These are phyloP conservation scores for Vanessa atalanta DNA, from an alignment of 1,140 invertebrate species.

Conservation along the genomic window DNA sequence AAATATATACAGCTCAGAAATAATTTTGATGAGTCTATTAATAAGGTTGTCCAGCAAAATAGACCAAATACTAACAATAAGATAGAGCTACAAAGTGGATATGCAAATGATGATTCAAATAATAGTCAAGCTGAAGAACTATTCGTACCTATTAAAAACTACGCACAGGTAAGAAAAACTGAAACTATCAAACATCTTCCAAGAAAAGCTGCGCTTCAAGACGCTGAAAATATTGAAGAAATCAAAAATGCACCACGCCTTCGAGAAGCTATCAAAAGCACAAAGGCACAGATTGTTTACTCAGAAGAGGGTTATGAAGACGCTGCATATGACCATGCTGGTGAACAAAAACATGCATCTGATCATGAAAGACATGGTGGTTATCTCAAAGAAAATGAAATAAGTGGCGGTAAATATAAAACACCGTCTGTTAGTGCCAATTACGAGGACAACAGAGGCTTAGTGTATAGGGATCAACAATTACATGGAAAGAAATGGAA, in stretches of 20 bases:
- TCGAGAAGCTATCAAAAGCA: conserved; percentile 84
- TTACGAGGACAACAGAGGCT: conserved; percentile 62
- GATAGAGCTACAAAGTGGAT: conserved; percentile 51
- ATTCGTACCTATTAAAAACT: conserved; percentile 85
- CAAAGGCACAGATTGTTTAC: conserved; percentile 87
- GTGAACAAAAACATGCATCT: conserved; percentile 85
- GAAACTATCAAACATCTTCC: conserved; percentile 84
- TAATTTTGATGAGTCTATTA: conserved; percentile 70
- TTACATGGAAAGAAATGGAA: conserved; percentile 67
- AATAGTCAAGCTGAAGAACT: conserved; percentile 69
- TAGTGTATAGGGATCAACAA: conserved; percentile 54
- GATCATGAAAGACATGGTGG: conserved; percentile 77
- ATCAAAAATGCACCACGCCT: conserved; percentile 83
- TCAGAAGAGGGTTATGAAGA: conserved; percentile 91
- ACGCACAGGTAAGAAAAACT: conserved; percentile 85
- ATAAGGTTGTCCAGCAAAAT: conserved; percentile 60
- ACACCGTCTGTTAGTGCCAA: conserved; percentile 50
- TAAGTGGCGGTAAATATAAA: conserved; percentile 71
- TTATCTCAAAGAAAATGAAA: conserved; percentile 67
- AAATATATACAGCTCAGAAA: conserved; percentile 63
- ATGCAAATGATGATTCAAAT: conserved; percentile 9
- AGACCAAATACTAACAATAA: conserved; percentile 50
- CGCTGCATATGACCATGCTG: conserved; percentile 88
- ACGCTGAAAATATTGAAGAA: conserved; percentile 83
- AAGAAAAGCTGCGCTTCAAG: conserved; percentile 78